Evolutionary conservation across 1,140 invertebrate species (phyloP).

Genomic region (Triops cancriformis): DNA sequence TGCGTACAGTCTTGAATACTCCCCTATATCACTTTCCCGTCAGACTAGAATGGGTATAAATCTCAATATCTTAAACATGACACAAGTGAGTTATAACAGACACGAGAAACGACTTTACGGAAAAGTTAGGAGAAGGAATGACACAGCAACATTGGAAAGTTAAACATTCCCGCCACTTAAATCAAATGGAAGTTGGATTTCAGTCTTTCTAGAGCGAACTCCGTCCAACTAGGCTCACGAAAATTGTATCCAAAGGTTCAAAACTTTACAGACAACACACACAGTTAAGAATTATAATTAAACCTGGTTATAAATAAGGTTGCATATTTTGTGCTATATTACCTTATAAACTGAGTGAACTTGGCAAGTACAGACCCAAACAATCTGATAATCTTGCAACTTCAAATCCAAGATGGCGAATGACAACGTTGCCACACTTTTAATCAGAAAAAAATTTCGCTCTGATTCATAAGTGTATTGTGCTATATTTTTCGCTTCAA

Average conservation of each 20-base stretch:
- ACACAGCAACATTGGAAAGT: background rate
- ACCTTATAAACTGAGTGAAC: background rate
- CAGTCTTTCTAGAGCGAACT: background rate
- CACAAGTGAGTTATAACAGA: no score
- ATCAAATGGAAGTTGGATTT: background rate
- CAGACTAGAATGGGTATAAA: no score
- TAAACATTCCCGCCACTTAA: background rate
- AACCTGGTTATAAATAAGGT: background rate
- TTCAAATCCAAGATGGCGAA: background rate
- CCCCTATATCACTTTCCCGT: no score
- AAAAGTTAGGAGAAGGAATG: no score
- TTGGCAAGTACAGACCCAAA: background rate
- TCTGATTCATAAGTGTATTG: background rate
- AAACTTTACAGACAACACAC: background rate
- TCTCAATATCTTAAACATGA: no score
- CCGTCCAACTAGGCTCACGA: background rate
- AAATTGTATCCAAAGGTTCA: background rate
- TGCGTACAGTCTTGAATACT: no score
- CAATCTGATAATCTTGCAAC: conserved; percentile 5
- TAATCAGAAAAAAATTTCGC: background rate
- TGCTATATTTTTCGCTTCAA: background rate
- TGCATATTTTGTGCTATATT: background rate
- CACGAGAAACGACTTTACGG: no score
- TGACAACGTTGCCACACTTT: background rate
- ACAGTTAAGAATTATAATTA: background rate